Percentiles rank a stretch among this genome's conserved stretches.
Evolutionary conservation across 2,888 invertebrate genomes (phyloP).

Genomic region (Protophormia terraenovae): DNA sequence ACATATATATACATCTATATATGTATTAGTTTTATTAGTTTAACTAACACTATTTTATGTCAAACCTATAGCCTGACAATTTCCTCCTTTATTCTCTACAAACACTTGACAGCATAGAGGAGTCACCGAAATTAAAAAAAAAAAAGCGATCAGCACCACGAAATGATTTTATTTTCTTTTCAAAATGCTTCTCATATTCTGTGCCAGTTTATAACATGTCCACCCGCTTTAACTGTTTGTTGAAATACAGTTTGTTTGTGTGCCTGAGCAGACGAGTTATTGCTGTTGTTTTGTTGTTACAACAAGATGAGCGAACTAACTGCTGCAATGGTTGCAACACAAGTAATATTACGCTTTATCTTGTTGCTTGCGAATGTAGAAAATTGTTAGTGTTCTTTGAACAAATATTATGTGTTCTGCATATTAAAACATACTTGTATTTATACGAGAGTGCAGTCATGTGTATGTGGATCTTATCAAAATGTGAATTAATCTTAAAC

Average conservation of each 20-base stretch:
- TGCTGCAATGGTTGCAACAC: not conserved
- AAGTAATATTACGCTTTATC: conserved; percentile 19
- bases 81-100: not conserved
- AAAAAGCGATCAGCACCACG: not conserved
- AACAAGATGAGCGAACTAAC: not conserved
- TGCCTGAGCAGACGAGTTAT: no score
- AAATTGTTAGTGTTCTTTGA: not conserved
- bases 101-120: not conserved
- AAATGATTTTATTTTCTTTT: conserved; percentile 8
- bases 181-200: not conserved
- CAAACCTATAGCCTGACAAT: not conserved
- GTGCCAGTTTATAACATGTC: conserved; percentile 39
- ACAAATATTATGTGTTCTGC: not conserved
- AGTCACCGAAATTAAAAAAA: not conserved
- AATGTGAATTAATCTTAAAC: no score
- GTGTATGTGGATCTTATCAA: no score
- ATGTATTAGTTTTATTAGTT: not conserved
- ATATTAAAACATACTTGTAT: conserved; percentile 8
- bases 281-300: not conserved
- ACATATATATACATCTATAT: not conserved
- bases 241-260: not conserved
- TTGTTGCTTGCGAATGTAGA: not conserved
- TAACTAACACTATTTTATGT: not conserved
- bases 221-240: conserved; percentile 24
- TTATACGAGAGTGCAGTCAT: no score